These are phyloP conservation scores for Zosterops borbonicus DNA, from an alignment of 2,113 vertebrate genomes.

Conservation along the genomic window DNA sequence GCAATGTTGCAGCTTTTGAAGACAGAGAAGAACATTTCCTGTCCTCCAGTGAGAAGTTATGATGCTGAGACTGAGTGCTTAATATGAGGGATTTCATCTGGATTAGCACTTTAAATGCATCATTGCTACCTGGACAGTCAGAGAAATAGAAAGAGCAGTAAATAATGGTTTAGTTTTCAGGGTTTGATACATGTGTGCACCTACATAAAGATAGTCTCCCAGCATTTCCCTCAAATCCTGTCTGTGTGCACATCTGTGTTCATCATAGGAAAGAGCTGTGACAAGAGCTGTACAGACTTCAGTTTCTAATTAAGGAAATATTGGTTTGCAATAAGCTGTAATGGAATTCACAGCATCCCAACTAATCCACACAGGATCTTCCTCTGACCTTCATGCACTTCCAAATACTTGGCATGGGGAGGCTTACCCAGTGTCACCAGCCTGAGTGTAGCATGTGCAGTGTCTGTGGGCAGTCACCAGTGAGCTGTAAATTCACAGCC, in stretches of 20 bases:
- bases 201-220: background rate
- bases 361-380: background rate
- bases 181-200: background rate
- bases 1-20: background rate
- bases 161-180: background rate
- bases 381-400: background rate
- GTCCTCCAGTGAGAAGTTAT: background rate
- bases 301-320: background rate
- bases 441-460: background rate
- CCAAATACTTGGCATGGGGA: background rate
- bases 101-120: background rate
- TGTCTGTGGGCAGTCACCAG: background rate
- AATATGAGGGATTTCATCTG: background rate
- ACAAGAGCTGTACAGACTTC: background rate
- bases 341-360: background rate
- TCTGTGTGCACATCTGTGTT: background rate
- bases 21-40: background rate
- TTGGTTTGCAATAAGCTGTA: background rate
- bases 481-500: slow-evolving; percentile 12
- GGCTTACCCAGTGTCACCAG: background rate
- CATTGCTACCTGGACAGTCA: background rate
- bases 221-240: background rate
- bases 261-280: background rate
- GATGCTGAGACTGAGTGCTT: background rate
- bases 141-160: background rate